Evolutionary conservation across 1,140 invertebrate genomes (phyloP), one percentile per base, ranked within the genome.

Genomic region (Drosophila teissieri): DNA sequence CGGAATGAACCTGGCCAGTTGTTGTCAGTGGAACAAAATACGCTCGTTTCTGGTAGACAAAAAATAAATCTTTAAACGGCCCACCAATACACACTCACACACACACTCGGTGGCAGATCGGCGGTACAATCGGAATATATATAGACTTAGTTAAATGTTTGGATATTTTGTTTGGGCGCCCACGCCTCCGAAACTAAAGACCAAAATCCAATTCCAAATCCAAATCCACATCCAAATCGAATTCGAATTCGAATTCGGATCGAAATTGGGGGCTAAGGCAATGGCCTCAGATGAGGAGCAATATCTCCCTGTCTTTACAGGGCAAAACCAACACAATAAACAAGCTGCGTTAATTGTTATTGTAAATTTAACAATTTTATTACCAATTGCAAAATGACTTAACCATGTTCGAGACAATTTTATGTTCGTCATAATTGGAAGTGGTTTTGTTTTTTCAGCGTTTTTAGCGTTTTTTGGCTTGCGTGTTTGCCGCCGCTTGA

Each of bases 401-500:
- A 73, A 65, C 80, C 73, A 73, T 73, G 76, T 75, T 85, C 65
- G 73, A 73, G 56, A 70, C 78, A 81, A 81, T 86, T 85, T 85
- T 78, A 85, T 85, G 63, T 63, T 39, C 82, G 73, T 85, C 82
- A 85, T 85, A 85, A 85, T 86, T 86, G 68, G 68, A 63, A 54
- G 83, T 73, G 55, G 56, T 61, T 62, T 76, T 75, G 40, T 34
- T 53, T 72, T n/a, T n/a, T n/a, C n/a, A n/a, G n/a, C n/a, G n/a
- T n/a, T n/a, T n/a, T n/a, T n/a, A n/a, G n/a, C n/a, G 40, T 34
- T 53, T 73, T 15, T 10, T 3, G n/a, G 10, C 19, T 39, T 39
- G 37, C 55, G 58, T 73, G 49, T 62, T 62, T 39, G 24, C 64
- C 70, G 63, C 48, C 62, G 22, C 67, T 37, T 36, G 48, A 60